A percentile compares a stretch with the other conserved stretches of the same genome.
Conservation (phyloP, 2,888 invertebrate genomes). For the Caenorhabditis sp. region DNA sequence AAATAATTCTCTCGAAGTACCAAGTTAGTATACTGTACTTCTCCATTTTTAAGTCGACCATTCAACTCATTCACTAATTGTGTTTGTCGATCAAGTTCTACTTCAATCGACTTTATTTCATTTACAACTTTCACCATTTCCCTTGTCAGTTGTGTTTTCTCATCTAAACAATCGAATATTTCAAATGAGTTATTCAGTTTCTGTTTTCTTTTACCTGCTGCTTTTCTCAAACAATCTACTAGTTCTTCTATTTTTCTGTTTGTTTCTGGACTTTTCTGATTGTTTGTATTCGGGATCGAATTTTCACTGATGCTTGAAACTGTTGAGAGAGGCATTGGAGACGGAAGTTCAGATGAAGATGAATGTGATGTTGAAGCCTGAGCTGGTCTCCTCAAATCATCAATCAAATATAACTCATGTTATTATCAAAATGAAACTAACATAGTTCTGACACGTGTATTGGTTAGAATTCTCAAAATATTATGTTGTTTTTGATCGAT, state of each 20-base stretch:
- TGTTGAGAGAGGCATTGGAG: not conserved
- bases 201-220: too few relatives aligned
- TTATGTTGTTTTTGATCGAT: slow-evolving; percentile 14
- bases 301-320: slow-evolving; percentile 8
- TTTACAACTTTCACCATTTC: slow-evolving; percentile 39
- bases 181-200: too few relatives aligned
- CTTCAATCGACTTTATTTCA: slow-evolving; percentile 44
- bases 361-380: slow-evolving; percentile 9
- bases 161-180: too few relatives aligned
- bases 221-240: slow-evolving; percentile 13
- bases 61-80: slow-evolving; percentile 28
- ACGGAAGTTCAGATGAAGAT: not conserved
- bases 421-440: slow-evolving; percentile 4
- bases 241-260: slow-evolving; percentile 27
- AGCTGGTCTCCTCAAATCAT: slow-evolving; percentile 14
- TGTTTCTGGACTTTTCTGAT: not conserved
- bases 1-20: slow-evolving; percentile 2
- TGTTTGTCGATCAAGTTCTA: slow-evolving; percentile 42
- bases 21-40: slow-evolving; percentile 13
- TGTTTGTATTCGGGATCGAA: too few relatives aligned
- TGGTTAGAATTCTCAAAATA: slow-evolving; percentile 27
- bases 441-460: slow-evolving; percentile 28
- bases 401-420: too few relatives aligned
- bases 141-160: slow-evolving; percentile 28
- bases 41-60: slow-evolving; percentile 30